Conservation (phyloP, 53 echinoderm and acorn worm genomes). For the Patiria pectinifera region DNA sequence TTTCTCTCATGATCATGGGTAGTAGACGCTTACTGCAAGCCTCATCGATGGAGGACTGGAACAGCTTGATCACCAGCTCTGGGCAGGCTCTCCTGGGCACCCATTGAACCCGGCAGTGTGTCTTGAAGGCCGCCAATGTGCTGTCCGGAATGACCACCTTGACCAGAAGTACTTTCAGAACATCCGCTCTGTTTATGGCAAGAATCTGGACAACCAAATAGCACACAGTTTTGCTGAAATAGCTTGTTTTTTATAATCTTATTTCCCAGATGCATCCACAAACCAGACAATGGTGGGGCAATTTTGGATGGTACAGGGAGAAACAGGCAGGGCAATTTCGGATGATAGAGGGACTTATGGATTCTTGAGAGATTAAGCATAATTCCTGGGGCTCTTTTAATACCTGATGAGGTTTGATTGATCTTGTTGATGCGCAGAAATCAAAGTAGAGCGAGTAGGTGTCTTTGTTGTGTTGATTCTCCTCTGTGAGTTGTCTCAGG, state of each 20-base stretch:
- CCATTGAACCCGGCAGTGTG: slow-evolving; percentile 70
- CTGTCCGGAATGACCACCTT: slow-evolving; percentile 74
- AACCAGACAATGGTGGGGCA: too few species aligned
- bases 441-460: slow-evolving; percentile 59
- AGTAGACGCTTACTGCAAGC: slow-evolving; percentile 83
- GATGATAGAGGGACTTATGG: too few species aligned
- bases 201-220: slow-evolving; percentile 67
- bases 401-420: slow-evolving; percentile 82
- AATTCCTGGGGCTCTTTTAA: too few species aligned
- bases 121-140: slow-evolving; percentile 47
- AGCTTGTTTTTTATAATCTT: too few species aligned
- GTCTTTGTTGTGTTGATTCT: slow-evolving; percentile 22
- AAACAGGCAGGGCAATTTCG: too few species aligned
- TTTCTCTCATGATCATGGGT: slow-evolving; percentile 85
- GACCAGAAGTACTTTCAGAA: slow-evolving; percentile 69
- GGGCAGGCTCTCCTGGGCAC: slow-evolving; percentile 12
- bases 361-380: too few species aligned
- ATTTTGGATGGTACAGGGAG: too few species aligned
- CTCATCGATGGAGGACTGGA: slow-evolving; percentile 75
- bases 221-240: neutral
- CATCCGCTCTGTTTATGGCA: slow-evolving; percentile 92
- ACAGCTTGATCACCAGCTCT: slow-evolving; percentile 40
- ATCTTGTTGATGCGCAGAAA: slow-evolving; percentile 10
- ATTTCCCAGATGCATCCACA: too few species aligned
- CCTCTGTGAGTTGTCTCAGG: slow-evolving; percentile 27